phyloP scores from a whole-genome alignment of 1,140 invertebrate species.

The Atta colombica region DNA sequence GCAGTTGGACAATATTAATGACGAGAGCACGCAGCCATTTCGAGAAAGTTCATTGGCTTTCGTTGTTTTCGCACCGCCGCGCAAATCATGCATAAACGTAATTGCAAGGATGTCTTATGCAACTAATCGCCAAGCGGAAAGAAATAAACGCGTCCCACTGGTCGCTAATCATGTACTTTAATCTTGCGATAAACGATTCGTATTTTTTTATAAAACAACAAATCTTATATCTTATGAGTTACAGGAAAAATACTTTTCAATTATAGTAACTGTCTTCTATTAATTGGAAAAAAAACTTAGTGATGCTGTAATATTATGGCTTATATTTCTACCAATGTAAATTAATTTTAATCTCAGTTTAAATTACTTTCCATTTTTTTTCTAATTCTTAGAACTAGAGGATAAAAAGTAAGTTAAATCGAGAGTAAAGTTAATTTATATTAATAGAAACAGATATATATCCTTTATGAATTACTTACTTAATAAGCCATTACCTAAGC shows the following conservation, averaged over 20 bases:
- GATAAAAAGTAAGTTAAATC: too few species aligned
- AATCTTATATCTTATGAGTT: not conserved
- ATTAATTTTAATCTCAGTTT: too few species aligned
- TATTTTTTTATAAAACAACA: not conserved
- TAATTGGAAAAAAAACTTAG: not conserved
- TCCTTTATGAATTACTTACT: too few species aligned
- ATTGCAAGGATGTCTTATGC: conserved; percentile 46
- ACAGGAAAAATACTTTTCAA: not conserved
- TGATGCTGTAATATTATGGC: not conserved
- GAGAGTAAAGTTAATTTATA: too few species aligned
- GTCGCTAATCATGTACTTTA: not conserved
- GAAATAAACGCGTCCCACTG: not conserved
- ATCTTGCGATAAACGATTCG: not conserved
- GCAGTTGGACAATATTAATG: conserved; percentile 72
- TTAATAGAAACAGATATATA: too few species aligned
- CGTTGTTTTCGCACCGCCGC: conserved; percentile 12
- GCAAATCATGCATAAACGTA: conserved; percentile 26
- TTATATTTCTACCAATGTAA: too few species aligned
- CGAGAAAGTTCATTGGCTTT: conserved; percentile 46
- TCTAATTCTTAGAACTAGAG: too few species aligned
- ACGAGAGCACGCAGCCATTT: conserved; percentile 58
- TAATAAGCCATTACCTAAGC: too few species aligned
- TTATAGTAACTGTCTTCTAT: not conserved
- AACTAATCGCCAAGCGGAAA: conserved; percentile 25
- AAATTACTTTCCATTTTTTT: too few species aligned